A percentile compares a stretch with the other conserved stretches of the same genome.
phyloP scores from a whole-genome alignment of 2,888 invertebrate genomes.

The Rosalia funebris region DNA sequence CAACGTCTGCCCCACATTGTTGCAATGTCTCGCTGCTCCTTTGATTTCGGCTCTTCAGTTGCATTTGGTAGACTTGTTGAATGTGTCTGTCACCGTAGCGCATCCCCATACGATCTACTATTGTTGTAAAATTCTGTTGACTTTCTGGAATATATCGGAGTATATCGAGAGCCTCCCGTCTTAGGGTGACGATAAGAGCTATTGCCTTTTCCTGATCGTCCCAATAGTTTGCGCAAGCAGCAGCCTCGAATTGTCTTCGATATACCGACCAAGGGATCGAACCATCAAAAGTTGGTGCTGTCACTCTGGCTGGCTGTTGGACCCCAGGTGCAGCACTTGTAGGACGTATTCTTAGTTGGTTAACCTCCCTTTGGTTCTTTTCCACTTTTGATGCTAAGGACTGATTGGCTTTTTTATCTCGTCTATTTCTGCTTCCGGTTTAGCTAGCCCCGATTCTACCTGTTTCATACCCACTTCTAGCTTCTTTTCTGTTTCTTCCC shows the following conservation, averaged over 20 bases:
- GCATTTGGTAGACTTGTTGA: not conserved
- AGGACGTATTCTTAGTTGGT: not conserved
- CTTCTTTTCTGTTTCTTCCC: no score
- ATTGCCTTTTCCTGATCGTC: not conserved
- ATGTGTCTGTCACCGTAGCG: no score
- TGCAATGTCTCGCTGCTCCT: not conserved
- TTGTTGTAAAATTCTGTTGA: slow-evolving; percentile 1
- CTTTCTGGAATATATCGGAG: not conserved
- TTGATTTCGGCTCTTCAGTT: not conserved
- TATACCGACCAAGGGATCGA: not conserved
- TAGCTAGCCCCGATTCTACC: no score
- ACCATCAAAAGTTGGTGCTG: not conserved
- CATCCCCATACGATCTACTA: no score
- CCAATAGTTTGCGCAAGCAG: not conserved
- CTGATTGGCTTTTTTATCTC: no score
- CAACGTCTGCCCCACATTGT: not conserved
- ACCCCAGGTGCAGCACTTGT: not conserved
- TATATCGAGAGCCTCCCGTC: not conserved
- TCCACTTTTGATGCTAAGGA: no score
- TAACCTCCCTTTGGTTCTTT: no score
- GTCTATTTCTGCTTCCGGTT: no score
- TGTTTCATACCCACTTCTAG: no score
- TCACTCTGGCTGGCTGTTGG: not conserved
- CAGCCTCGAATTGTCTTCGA: slow-evolving; percentile 2
- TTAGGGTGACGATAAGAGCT: not conserved